These are phyloP conservation scores for Irena cyanogastra DNA, from an alignment of 2,113 vertebrate genomes.

Conservation along the genomic window DNA sequence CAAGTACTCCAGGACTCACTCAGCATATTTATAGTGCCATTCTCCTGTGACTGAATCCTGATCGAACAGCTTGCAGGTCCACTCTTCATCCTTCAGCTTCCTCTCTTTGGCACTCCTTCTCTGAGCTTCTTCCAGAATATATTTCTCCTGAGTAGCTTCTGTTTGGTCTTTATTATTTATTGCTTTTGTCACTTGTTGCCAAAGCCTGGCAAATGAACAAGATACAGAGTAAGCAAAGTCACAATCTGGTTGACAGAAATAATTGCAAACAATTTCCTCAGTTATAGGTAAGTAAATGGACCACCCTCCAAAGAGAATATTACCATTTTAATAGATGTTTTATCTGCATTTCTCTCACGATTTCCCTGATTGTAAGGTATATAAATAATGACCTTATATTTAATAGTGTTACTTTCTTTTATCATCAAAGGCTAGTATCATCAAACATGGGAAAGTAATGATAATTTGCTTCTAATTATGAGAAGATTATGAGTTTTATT, in stretches of 20 bases:
- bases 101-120: conserved; percentile 90
- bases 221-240: not conserved
- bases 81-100: conserved; percentile 88
- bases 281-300: not conserved
- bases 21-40: conserved; percentile 95
- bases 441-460: not conserved
- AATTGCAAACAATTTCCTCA: not conserved
- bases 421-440: not conserved
- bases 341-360: not conserved
- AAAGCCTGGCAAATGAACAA: conserved; percentile 78
- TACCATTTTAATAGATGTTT: not conserved
- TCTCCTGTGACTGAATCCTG: conserved; percentile 89
- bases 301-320: not conserved
- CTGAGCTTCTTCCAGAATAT: conserved; percentile 91
- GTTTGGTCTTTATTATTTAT: conserved; percentile 98
- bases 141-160: conserved; percentile 96
- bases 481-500: not conserved
- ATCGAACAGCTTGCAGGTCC: conserved; percentile 88
- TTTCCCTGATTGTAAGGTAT: not conserved
- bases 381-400: not conserved
- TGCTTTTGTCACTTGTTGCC: conserved; percentile 95
- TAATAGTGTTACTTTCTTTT: not conserved
- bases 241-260: not conserved
- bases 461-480: not conserved
- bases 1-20: conserved; percentile 77